Evolutionary conservation across 2,113 vertebrate species (phyloP), one percentile per base, ranked within the genome.

Genomic region (Mohoua ochrocephala): DNA sequence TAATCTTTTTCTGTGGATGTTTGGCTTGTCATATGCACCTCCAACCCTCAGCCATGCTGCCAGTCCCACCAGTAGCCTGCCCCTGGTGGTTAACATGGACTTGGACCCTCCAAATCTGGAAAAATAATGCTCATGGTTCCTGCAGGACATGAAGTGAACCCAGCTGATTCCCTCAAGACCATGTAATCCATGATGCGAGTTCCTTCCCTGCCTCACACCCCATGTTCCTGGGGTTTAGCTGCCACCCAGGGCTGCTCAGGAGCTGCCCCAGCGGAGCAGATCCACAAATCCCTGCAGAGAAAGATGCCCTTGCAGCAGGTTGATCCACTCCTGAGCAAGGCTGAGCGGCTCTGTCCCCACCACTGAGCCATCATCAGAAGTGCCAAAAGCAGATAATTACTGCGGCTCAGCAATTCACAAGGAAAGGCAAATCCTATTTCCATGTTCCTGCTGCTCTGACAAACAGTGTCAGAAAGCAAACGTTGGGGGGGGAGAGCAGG

Each of bases 401-500:
- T 54, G 81, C 1, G 0, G 89, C 92, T 92, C 73, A 94, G 94
- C 92, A 86, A 93, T 73, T 92, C 92, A 78, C 87, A 95, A 95
- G 95, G 89, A 94, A 90, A 91, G 65, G 93, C 92, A 97, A 97
- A 91, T 86, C 93, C 67, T 84, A 88, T 97, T 97, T 96, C 95
- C 44, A 1, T 87, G 87, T 97, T 95, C 84, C 84, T 89, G 84
- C 93, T 95, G 91, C 89, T 93, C 94, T 96, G 92, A 96, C 90
- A 96, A 96, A 93, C 84, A 94, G 92, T 84, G 94, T 97, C 84
- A 95, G 92, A 78, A 87, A 93, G 96, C 80, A 78, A 94, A 61
- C 23, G 92, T 50, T 89, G 57, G 50, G 7, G 65, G 52, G 73
- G 31, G 57, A 84, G 60, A 74, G 87, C 39, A 49, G 73, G 45